Percentiles rank a stretch among this genome's conserved stretches.
phyloP scores from a whole-genome alignment of 2,113 vertebrate species.

The Menura novaehollandiae region DNA sequence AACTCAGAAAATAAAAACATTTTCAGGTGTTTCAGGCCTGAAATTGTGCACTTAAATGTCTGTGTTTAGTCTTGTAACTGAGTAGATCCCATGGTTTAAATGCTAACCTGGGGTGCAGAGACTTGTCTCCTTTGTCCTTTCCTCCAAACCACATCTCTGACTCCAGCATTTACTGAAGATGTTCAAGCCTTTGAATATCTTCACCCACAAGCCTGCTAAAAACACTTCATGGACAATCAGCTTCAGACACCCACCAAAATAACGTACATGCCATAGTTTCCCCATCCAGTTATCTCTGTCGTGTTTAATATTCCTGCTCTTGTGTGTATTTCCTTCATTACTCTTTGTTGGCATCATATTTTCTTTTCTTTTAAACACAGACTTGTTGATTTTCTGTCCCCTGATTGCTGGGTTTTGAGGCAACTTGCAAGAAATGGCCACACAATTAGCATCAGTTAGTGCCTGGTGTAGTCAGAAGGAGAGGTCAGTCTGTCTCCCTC shows the following conservation, averaged over 20 bases:
- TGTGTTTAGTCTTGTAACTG: neutral
- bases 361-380: neutral
- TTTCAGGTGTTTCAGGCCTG: neutral
- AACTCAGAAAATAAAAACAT: neutral
- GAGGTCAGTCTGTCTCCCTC: neutral
- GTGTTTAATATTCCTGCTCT: neutral
- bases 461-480: neutral
- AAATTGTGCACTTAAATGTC: neutral
- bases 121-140: neutral
- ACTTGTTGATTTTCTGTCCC: neutral
- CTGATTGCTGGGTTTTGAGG: neutral
- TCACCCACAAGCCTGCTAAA: neutral
- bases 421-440: neutral
- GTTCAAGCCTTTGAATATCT: neutral
- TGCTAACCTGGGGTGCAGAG: neutral
- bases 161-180: neutral
- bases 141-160: neutral
- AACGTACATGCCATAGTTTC: rapidly evolving
- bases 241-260: neutral
- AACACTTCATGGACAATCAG: neutral
- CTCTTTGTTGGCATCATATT: neutral
- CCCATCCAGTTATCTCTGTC: neutral
- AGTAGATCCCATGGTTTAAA: neutral
- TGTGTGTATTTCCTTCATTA: neutral
- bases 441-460: neutral